Evolutionary conservation across 2,797 vertebrate species (phyloP).

Genomic region (Apodemus agrarius): DNA sequence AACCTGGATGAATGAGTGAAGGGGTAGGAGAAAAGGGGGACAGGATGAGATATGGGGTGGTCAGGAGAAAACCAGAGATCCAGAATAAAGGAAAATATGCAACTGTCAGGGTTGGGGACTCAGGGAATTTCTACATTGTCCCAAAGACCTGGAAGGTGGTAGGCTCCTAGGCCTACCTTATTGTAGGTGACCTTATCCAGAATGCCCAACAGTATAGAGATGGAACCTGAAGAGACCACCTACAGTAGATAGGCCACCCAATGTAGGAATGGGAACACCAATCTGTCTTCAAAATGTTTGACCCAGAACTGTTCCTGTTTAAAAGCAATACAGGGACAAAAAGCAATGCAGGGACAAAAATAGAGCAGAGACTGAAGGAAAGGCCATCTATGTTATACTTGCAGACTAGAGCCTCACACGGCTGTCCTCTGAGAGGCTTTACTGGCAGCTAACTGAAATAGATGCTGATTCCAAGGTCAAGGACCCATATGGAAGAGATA

Average conservation of each 20-base stretch:
- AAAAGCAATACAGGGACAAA: not conserved
- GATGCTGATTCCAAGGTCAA: not conserved
- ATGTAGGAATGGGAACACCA: not conserved
- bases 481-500: not conserved
- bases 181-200: not conserved
- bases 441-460: not conserved
- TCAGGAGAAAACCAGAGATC: not conserved
- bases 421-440: not conserved
- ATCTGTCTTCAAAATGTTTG: not conserved
- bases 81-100: not conserved
- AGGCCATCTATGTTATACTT: not conserved
- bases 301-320: not conserved
- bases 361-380: not conserved
- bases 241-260: not conserved
- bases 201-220: not conserved
- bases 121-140: not conserved
- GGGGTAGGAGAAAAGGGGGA: not conserved
- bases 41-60: not conserved
- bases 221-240: not conserved
- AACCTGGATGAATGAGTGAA: not conserved
- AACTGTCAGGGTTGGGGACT: not conserved
- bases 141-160: not conserved
- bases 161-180: not conserved
- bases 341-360: not conserved
- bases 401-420: not conserved